A percentile compares a stretch with the other conserved stretches of the same genome.
These are phyloP conservation scores for Junco hyemalis DNA, from an alignment of 2,113 vertebrate genomes.

Conservation along the genomic window DNA sequence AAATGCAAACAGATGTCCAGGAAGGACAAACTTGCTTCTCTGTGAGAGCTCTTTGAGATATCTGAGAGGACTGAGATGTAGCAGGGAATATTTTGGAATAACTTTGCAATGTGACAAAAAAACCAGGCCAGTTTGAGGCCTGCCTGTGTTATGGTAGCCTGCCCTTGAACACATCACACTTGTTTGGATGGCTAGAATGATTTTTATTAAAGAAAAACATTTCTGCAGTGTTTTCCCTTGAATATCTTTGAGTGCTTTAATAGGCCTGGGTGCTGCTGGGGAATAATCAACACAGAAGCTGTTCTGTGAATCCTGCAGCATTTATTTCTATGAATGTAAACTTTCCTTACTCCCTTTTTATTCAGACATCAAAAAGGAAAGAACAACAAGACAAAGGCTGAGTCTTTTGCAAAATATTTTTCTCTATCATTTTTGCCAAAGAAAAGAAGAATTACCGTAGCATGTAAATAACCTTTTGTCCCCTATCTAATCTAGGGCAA, in stretches of 20 bases:
- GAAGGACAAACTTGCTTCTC: neutral
- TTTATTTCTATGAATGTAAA: neutral
- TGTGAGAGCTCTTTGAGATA: neutral
- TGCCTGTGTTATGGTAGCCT: neutral
- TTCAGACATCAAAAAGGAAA: neutral
- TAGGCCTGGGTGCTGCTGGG: neutral
- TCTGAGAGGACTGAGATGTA: neutral
- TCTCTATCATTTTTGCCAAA: neutral
- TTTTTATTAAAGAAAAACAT: neutral
- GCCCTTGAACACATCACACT: neutral
- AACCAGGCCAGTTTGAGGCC: neutral
- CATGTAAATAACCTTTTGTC: neutral
- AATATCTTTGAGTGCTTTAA: neutral
- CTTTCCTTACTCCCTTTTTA: neutral
- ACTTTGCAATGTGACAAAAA: neutral
- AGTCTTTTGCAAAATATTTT: neutral
- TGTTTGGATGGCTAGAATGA: neutral
- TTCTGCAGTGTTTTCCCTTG: neutral
- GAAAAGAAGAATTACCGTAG: neutral
- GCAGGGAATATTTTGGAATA: neutral
- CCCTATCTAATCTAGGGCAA: too few species aligned
- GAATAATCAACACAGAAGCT: neutral
- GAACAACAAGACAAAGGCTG: neutral
- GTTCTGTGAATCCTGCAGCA: neutral
- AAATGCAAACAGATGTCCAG: neutral